A percentile compares a stretch with the other conserved stretches of the same genome.
These are phyloP conservation scores for Zygogramma bicolorata DNA, from an alignment of 2,888 invertebrate genomes.

Conservation along the genomic window DNA sequence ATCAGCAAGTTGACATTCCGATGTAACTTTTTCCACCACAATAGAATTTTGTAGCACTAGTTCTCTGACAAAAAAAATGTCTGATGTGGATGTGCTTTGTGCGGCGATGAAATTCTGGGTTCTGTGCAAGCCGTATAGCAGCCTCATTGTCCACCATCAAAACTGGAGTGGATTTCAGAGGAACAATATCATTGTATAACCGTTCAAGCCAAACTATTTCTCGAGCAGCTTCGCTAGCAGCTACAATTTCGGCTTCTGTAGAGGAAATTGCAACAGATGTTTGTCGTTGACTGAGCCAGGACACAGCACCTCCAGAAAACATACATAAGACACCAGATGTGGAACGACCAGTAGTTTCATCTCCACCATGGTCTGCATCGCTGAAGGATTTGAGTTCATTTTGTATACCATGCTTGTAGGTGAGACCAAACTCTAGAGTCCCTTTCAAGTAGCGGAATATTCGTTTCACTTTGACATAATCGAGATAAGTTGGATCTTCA, in stretches of 20 bases:
- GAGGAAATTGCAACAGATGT: background rate
- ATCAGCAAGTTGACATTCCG: too few relatives aligned
- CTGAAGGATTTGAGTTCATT: background rate
- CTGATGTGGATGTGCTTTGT: conserved; percentile 49
- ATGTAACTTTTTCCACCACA: too few relatives aligned
- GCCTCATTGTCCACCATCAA: conserved; percentile 53
- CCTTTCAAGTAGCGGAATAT: background rate
- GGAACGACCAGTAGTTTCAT: conserved; percentile 17
- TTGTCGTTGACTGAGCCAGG: conserved; percentile 22
- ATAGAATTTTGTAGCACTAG: too few relatives aligned
- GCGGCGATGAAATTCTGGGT: conserved; percentile 54
- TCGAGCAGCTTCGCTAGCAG: background rate
- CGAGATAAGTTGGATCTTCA: background rate
- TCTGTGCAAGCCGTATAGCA: conserved; percentile 51
- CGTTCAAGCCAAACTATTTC: background rate
- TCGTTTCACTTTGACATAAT: background rate
- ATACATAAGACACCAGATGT: conserved; percentile 21
- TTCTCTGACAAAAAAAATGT: background rate
- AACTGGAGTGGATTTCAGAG: conserved; percentile 42
- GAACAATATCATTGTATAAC: background rate
- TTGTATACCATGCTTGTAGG: background rate
- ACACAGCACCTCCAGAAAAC: conserved; percentile 17
- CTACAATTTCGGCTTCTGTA: background rate
- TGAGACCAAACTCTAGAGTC: background rate
- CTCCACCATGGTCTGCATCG: conserved; percentile 19